Base-by-base conservation (phyloP, 2,113 vertebrate genomes). In the Columba janthina region DNA sequence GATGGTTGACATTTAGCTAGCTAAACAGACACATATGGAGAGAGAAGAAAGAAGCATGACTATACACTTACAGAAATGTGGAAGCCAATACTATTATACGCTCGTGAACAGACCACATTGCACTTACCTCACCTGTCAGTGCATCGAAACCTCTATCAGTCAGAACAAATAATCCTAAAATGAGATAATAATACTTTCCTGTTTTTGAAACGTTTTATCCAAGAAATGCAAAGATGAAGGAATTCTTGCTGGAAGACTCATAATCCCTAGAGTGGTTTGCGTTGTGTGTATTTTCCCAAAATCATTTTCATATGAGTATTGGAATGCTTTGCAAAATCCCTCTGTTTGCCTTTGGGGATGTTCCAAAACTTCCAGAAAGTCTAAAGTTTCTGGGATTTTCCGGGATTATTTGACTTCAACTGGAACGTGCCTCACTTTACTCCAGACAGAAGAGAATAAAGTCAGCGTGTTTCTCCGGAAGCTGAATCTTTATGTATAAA, bases 281-380 rank as follows among this genome's bases (percentile, higher is more conserved):
- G 80, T 72, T 89, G 87, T 82, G 53, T 88, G 71, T 77, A 85
- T 94, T 94, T 89, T 74, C 65, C 66, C 42, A 17, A 74, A 93
- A 94, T 92, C 64, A 77, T 93, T 97, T 96, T 96, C 94, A 93
- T 82, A 81, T 92, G 95, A 54, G 74, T 40, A 76, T 12, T 38
- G 78, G 77, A 65, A 71, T 92, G 94, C 72, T 80, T 53, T 10
- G 8, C 50, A 50, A 96, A 95, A 91, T 81, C 50, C 62, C 74
- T 97, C 71, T 76, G 5, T 92, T 90, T 71, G 90, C 93, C 76
- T 75, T 72, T 71, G 81, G 76, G 71, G 70, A 56, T 42, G 51
- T 89, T 96, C 82, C 83, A 94, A 78, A 93, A 88, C 80, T 90
- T 95, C 94, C 85, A 79, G 88, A 92, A 95, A 90, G 66, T 54